Conservation (phyloP, 2,797 vertebrate genomes). For the Cynopterus sphinx region DNA sequence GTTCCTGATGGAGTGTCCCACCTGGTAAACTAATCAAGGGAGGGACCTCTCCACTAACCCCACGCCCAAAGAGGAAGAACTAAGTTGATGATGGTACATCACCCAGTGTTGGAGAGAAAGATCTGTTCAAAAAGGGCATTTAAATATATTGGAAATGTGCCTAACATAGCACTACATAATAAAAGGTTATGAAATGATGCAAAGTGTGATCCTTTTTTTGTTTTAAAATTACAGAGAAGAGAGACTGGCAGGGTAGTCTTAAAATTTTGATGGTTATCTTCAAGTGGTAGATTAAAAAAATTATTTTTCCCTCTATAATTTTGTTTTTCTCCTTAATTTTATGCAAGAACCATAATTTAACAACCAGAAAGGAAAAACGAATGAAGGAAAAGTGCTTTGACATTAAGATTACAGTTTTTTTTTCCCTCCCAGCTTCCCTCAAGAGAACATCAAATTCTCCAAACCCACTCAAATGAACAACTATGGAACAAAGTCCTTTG, state of each 20-base stretch:
- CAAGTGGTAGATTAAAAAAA: neutral
- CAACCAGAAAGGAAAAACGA: neutral
- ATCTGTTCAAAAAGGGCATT: neutral
- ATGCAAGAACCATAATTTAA: neutral
- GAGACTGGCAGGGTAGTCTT: neutral
- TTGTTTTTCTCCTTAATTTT: neutral
- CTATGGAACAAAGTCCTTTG: neutral
- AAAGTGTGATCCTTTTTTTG: neutral
- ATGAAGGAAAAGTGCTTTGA: neutral
- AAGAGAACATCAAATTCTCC: neutral
- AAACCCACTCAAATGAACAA: neutral
- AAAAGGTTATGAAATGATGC: neutral
- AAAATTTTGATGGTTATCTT: neutral
- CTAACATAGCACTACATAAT: neutral
- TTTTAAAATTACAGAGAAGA: neutral
- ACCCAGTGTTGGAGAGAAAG: neutral
- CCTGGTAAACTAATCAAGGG: neutral
- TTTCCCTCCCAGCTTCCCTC: neutral
- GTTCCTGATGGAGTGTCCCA: neutral
- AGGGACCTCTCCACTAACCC: neutral
- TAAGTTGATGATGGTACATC: neutral
- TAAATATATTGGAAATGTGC: neutral
- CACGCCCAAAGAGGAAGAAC: neutral
- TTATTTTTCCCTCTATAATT: neutral
- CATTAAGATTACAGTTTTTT: neutral